These are phyloP conservation scores for Notocelia uddmanniana DNA, from an alignment of 2,888 invertebrate genomes.

Conservation along the genomic window DNA sequence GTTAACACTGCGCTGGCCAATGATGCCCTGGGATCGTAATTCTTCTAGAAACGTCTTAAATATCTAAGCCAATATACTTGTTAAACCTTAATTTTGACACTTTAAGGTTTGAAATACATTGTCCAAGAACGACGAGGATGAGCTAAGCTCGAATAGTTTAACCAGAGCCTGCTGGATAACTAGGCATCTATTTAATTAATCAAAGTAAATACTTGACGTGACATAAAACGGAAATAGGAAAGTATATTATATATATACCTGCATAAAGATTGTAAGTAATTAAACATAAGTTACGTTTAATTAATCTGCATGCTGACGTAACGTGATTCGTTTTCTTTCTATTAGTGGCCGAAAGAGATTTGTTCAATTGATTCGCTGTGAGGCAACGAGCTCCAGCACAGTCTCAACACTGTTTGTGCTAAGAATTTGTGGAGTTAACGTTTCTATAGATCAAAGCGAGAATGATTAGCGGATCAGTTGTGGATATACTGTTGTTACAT, in stretches of 20 bases:
- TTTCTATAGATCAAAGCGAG: conserved; percentile 72
- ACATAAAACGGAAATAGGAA: conserved; percentile 67
- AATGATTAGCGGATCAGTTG: conserved; percentile 78
- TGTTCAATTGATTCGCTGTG: conserved; percentile 77
- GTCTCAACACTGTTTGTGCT: conserved; percentile 72
- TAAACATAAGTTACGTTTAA: conserved; percentile 74
- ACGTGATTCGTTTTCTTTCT: conserved; percentile 75
- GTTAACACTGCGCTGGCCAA: conserved; percentile 77
- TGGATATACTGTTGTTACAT: conserved; percentile 76
- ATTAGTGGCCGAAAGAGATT: conserved; percentile 75
- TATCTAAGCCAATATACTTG: conserved; percentile 54
- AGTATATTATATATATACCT: conserved; percentile 66
- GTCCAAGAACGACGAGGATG: conserved; percentile 58
- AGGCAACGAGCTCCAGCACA: conserved; percentile 64
- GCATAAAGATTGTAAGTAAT: conserved; percentile 62
- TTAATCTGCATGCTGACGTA: conserved; percentile 78
- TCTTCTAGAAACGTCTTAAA: conserved; percentile 66
- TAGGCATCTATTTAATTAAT: too few species aligned
- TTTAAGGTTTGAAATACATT: conserved; percentile 64
- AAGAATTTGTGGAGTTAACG: conserved; percentile 78
- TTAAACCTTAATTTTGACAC: conserved; percentile 59
- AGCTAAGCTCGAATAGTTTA: conserved; percentile 74
- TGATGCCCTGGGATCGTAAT: conserved; percentile 69
- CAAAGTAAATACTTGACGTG: conserved; percentile 73
- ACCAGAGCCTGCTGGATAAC: conserved; percentile 79